These are phyloP conservation scores for Calidris pygmaea DNA, from an alignment of 2,113 vertebrate species.

Conservation along the genomic window DNA sequence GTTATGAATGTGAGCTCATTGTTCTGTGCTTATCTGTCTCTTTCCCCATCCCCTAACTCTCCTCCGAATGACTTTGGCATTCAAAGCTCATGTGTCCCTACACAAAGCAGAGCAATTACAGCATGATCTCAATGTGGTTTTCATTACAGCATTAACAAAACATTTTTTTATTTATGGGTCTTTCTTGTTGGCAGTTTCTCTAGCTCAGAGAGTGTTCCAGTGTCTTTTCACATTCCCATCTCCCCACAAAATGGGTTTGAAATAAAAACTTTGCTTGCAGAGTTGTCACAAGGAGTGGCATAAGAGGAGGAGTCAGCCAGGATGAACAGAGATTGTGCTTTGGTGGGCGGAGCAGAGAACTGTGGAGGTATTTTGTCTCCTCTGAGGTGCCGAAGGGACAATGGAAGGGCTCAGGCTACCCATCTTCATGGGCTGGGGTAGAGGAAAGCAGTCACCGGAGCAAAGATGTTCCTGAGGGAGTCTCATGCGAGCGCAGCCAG, in stretches of 20 bases:
- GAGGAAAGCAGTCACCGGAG: background rate
- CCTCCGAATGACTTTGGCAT: background rate
- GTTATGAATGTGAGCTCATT: background rate
- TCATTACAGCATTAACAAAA: conserved; percentile 61
- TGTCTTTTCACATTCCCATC: background rate
- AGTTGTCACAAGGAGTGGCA: background rate
- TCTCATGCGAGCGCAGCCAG: background rate
- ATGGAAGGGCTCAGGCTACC: background rate
- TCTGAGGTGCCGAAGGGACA: background rate
- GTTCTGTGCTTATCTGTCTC: background rate
- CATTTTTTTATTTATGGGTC: conserved; percentile 36
- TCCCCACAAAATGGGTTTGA: conserved; percentile 22
- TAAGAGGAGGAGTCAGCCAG: background rate
- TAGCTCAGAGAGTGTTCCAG: background rate
- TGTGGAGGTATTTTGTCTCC: background rate
- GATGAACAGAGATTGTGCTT: background rate
- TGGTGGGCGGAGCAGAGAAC: background rate
- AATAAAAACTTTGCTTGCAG: background rate
- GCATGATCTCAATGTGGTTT: conserved; percentile 36
- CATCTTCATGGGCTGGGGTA: background rate
- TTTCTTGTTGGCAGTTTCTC: background rate
- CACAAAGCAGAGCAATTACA: background rate
- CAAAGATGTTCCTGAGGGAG: background rate
- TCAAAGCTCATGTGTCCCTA: background rate
- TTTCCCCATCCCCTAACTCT: background rate